Evolutionary conservation across 2,113 vertebrate species (phyloP).

Genomic region (Chloropsis hardwickii): DNA sequence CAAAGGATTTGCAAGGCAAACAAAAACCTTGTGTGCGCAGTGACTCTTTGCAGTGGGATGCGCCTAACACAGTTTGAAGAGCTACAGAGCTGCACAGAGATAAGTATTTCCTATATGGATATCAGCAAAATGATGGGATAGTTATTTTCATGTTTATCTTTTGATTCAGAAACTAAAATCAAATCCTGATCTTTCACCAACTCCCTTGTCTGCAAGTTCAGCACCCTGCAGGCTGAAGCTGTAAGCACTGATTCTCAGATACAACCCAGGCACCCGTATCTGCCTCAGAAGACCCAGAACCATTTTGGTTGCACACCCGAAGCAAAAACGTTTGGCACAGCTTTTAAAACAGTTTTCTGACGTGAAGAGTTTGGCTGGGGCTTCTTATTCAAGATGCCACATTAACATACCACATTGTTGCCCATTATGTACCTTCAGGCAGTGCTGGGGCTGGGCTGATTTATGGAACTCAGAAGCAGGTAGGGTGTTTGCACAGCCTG

Average conservation of each 20-base stretch:
- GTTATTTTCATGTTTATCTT: background rate
- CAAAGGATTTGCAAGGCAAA: background rate
- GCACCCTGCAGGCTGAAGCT: background rate
- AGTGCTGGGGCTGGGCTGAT: background rate
- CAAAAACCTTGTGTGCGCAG: background rate
- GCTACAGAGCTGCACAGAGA: accelerated
- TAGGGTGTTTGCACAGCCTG: background rate
- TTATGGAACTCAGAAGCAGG: background rate
- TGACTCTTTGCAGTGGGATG: accelerated
- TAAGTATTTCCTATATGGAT: accelerated
- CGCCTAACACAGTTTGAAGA: background rate
- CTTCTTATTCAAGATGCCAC: background rate
- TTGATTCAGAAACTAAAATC: background rate
- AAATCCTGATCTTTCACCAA: background rate
- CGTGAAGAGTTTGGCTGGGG: background rate
- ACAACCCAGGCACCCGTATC: background rate
- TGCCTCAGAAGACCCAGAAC: background rate
- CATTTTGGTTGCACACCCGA: accelerated
- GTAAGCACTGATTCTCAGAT: background rate
- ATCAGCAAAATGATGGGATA: background rate
- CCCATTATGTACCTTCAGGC: background rate
- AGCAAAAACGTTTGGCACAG: accelerated
- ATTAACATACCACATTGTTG: accelerated
- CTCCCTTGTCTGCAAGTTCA: background rate
- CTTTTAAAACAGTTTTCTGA: background rate